phyloP scores from a whole-genome alignment of 2,113 vertebrate genomes.

The Saccopteryx bilineata region DNA sequence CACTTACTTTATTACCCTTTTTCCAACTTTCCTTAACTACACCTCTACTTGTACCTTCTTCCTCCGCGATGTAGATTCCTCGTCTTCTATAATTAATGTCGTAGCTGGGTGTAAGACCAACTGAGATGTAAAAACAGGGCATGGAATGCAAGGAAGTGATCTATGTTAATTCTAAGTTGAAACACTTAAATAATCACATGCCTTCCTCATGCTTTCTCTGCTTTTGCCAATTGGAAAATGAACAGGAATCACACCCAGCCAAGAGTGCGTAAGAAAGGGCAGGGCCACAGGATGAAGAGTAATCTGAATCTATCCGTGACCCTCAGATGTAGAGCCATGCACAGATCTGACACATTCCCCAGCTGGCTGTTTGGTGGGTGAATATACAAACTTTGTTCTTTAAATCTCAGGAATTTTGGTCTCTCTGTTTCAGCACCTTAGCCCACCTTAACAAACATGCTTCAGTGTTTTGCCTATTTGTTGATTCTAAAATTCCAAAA shows the following conservation, averaged over 20 bases:
- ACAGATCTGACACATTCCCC: not conserved
- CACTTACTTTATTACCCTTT: not conserved
- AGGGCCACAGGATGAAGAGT: not conserved
- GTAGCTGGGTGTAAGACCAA: not conserved
- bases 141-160: not conserved
- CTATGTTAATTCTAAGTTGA: not conserved
- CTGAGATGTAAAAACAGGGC: not conserved
- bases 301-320: not conserved
- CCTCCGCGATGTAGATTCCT: not conserved
- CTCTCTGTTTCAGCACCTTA: not conserved
- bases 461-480: not conserved
- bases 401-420: not conserved
- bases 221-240: not conserved
- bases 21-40: not conserved
- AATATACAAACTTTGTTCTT: not conserved
- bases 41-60: not conserved
- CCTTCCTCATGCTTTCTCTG: not conserved
- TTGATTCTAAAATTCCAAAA: constrained; percentile 44
- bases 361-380: not conserved
- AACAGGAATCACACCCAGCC: not conserved
- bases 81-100: not conserved
- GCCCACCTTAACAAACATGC: not conserved
- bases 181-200: not conserved
- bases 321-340: not conserved
- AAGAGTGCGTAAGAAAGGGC: too few relatives aligned